Conservation (phyloP, 2,797 vertebrate species). For the Choloepus didactylus region DNA sequence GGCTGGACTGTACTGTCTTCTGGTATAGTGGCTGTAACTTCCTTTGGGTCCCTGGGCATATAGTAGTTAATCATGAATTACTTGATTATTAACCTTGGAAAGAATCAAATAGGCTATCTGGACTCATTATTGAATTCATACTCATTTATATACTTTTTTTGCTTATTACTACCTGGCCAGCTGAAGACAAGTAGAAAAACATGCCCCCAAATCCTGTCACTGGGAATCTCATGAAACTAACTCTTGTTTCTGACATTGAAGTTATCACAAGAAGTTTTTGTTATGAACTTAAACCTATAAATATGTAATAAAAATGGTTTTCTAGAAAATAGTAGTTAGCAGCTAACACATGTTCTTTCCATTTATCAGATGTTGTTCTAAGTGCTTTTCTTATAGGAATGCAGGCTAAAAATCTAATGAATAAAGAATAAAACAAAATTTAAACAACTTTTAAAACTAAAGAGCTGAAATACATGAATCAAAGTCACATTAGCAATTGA, state of each 20-base stretch:
- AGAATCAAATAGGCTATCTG: conserved; percentile 45
- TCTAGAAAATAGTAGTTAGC: not conserved
- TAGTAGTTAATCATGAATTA: not conserved
- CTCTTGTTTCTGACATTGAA: conserved; percentile 33
- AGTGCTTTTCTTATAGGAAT: conserved; percentile 20
- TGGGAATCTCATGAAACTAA: not conserved
- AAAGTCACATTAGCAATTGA: conserved; percentile 10
- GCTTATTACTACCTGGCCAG: not conserved
- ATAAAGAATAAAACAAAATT: not conserved
- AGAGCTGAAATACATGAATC: conserved; percentile 8
- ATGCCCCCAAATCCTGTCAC: not conserved
- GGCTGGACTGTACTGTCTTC: not conserved
- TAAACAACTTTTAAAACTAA: conserved; percentile 35
- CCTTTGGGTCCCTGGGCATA: conserved; percentile 11
- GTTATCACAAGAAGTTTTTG: conserved; percentile 19
- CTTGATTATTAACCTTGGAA: conserved; percentile 16
- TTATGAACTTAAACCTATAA: conserved; percentile 8
- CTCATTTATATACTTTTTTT: conserved; percentile 3
- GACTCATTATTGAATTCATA: not conserved
- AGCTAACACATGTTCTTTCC: not conserved
- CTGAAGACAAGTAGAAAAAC: conserved; percentile 13
- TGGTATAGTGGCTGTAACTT: not conserved
- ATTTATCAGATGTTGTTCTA: not conserved
- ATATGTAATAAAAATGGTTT: conserved; percentile 46
- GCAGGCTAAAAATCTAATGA: conserved; percentile 30